Percentiles rank a stretch among this genome's conserved stretches.
These are phyloP conservation scores for Ophion ventricosus DNA, from an alignment of 2,888 invertebrate genomes.

Conservation along the genomic window DNA sequence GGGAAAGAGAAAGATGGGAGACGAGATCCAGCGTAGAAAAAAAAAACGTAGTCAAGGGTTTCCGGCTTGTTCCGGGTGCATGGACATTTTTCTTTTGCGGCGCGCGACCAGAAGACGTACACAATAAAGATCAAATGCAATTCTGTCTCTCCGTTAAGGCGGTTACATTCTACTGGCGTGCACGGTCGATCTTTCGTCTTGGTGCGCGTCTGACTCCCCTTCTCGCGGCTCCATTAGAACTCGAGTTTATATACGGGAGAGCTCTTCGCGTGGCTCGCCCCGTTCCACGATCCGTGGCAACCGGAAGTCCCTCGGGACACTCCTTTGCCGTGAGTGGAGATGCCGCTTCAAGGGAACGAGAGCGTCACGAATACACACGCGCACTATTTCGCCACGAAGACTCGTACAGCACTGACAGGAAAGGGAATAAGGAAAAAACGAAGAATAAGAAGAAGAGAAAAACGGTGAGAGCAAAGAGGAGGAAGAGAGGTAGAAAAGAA, in stretches of 20 bases:
- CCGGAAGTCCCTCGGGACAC: constrained; percentile 76
- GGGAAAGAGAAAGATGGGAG: not conserved
- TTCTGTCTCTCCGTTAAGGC: constrained; percentile 72
- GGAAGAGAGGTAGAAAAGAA: constrained; percentile 11
- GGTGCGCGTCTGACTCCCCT: constrained; percentile 28
- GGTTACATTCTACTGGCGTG: constrained; percentile 70
- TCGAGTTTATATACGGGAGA: constrained; percentile 26
- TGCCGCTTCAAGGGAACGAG: constrained; percentile 60
- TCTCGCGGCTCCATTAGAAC: constrained; percentile 54
- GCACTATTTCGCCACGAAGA: constrained; percentile 30
- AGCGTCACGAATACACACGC: constrained; percentile 40
- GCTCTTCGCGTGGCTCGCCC: constrained; percentile 49
- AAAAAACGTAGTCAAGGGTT: constrained; percentile 33
- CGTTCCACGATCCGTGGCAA: constrained; percentile 67
- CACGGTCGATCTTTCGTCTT: constrained; percentile 35
- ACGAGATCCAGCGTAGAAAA: constrained; percentile 8
- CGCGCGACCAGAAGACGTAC: constrained; percentile 30
- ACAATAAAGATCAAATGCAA: constrained; percentile 74
- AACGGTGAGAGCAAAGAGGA: constrained; percentile 13
- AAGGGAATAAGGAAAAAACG: constrained; percentile 34
- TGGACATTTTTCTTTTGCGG: constrained; percentile 59
- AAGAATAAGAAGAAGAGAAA: constrained; percentile 61
- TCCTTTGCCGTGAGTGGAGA: constrained; percentile 55
- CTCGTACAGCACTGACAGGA: constrained; percentile 52
- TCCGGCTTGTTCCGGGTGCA: constrained; percentile 41